A percentile compares a stretch with the other conserved stretches of the same genome.
Conservation (phyloP, 2,888 invertebrate genomes). For the Oscheius myriophilus region DNA sequence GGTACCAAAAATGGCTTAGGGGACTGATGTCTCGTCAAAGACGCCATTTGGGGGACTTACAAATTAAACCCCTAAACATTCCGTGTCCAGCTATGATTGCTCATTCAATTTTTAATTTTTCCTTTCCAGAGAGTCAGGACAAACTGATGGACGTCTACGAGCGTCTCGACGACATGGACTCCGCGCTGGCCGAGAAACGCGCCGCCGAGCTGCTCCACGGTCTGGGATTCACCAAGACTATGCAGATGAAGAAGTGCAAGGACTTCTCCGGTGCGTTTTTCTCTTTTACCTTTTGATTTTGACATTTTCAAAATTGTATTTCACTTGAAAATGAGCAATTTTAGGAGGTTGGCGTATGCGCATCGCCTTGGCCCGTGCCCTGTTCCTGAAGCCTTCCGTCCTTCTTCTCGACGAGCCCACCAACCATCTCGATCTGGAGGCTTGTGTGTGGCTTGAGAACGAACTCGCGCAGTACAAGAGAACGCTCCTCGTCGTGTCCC, state of each 20-base stretch:
- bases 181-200: conserved; percentile 91
- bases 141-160: conserved; percentile 97
- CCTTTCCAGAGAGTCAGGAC: conserved; percentile 83
- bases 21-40: background rate
- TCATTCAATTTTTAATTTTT: background rate
- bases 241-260: conserved; percentile 80
- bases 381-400: conserved; percentile 76
- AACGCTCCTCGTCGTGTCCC: conserved; percentile 95
- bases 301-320: conserved; percentile 20
- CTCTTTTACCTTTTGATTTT: background rate
- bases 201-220: conserved; percentile 95
- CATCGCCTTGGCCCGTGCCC: conserved; percentile 76
- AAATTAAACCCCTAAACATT: too few species aligned
- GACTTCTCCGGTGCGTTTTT: conserved; percentile 73
- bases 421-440: conserved; percentile 82
- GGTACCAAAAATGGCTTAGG: too few species aligned
- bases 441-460: conserved; percentile 99
- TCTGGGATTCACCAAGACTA: conserved; percentile 86
- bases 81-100: too few species aligned
- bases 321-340: conserved; percentile 1
- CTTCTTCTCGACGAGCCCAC: conserved; percentile 77
- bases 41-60: too few species aligned
- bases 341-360: conserved; percentile 78
- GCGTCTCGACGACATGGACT: conserved; percentile 92
- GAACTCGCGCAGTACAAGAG: conserved; percentile 94